phyloP scores from a whole-genome alignment of 2,888 invertebrate species.

The Pristionchus entomophagus region DNA sequence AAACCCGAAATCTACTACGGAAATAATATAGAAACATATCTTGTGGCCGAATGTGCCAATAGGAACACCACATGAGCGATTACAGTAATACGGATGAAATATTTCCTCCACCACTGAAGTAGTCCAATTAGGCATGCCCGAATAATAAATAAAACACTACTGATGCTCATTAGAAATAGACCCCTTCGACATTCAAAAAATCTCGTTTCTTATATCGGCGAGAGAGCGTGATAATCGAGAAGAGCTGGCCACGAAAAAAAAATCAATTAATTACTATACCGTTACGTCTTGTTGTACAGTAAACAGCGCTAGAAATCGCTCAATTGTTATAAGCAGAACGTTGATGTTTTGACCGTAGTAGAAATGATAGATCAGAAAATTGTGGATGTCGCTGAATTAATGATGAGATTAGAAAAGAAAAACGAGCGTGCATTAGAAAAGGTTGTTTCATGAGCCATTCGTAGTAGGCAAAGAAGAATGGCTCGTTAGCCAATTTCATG shows the following conservation, averaged over 20 bases:
- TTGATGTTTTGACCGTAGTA: neutral
- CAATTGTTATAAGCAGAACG: neutral
- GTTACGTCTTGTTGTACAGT: neutral
- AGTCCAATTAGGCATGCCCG: neutral
- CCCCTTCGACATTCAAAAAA: too few relatives aligned
- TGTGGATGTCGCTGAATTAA: neutral
- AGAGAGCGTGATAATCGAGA: too few relatives aligned
- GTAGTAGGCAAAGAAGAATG: neutral
- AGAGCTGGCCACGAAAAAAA: too few relatives aligned
- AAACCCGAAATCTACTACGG: too few relatives aligned
- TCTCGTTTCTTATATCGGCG: too few relatives aligned
- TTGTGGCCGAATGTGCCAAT: neutral
- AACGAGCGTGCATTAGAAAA: neutral
- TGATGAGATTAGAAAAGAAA: neutral
- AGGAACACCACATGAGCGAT: neutral
- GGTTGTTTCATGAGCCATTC: neutral
- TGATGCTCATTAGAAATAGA: too few relatives aligned
- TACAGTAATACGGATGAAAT: neutral
- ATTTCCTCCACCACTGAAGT: neutral
- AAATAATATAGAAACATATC: neutral
- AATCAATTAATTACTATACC: too few relatives aligned
- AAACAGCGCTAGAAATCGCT: neutral
- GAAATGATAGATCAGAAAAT: neutral
- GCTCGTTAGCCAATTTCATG: neutral
- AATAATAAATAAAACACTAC: neutral